Conservation (phyloP, 2,113 vertebrate genomes). For the Chaetura pelagica region DNA sequence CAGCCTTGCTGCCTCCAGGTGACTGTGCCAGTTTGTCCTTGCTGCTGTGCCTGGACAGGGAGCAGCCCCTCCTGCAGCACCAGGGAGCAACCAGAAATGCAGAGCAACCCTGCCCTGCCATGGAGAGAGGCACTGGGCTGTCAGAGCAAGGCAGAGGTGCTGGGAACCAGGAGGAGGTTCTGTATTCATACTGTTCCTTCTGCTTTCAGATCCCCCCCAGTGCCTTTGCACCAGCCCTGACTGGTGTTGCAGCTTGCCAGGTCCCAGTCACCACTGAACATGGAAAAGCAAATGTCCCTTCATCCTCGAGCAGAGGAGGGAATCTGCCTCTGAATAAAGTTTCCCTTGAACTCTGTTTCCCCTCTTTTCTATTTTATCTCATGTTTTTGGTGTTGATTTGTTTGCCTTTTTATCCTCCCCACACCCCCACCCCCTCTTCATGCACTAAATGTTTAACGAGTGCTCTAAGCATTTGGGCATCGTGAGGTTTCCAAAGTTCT, state of each 20-base stretch:
- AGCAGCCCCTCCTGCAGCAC: not conserved
- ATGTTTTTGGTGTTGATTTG: not conserved
- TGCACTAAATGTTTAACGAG: not conserved
- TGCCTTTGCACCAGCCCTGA: not conserved
- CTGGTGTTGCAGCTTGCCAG: not conserved
- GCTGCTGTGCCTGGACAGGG: rapidly evolving
- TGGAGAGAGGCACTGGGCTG: not conserved
- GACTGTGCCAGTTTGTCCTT: not conserved
- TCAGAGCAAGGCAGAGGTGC: not conserved
- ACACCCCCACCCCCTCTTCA: not conserved
- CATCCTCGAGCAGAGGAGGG: not conserved
- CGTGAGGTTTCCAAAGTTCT: constrained; percentile 20
- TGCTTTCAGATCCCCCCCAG: not conserved
- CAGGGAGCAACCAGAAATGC: not conserved
- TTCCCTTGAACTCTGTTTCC: not conserved
- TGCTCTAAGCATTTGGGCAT: constrained; percentile 25
- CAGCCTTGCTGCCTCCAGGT: rapidly evolving
- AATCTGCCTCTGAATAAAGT: not conserved
- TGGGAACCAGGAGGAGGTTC: not conserved
- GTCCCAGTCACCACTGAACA: not conserved
- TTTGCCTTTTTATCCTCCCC: not conserved
- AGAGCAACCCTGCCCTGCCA: not conserved
- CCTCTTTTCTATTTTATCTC: not conserved
- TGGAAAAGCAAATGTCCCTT: not conserved
- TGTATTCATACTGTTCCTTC: not conserved